A percentile compares a stretch with the other conserved stretches of the same genome.
phyloP scores from a whole-genome alignment of 2,888 invertebrate genomes.

The Xestobium rufovillosum region DNA sequence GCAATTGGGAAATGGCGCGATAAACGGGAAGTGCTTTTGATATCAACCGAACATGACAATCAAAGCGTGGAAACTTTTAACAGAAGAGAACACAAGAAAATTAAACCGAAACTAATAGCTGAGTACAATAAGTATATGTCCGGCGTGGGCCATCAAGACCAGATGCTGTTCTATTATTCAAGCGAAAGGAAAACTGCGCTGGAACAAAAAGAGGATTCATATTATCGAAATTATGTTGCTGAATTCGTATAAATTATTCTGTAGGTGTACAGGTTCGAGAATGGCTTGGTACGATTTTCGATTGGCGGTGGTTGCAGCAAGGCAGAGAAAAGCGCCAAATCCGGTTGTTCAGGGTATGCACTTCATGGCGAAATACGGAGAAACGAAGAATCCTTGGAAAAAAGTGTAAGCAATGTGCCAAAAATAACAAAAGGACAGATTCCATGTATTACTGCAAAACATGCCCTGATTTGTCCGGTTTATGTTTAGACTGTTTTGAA shows the following conservation, averaged over 20 bases:
- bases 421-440: too few species aligned
- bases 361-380: background rate
- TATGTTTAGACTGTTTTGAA: too few species aligned
- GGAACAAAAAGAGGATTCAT: constrained; percentile 22
- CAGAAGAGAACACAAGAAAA: constrained; percentile 8
- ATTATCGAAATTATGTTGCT: constrained; percentile 21
- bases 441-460: too few species aligned
- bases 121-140: constrained; percentile 21
- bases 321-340: background rate
- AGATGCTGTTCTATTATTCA: constrained; percentile 21
- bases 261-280: too few species aligned
- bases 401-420: too few species aligned
- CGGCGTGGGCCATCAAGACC: constrained; percentile 18
- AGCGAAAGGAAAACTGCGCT: constrained; percentile 20
- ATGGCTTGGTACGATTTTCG: constrained; percentile 7
- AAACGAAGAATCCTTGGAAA: background rate
- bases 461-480: too few species aligned
- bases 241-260: constrained; percentile 18
- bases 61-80: constrained; percentile 14
- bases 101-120: constrained; percentile 17
- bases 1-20: constrained; percentile 24
- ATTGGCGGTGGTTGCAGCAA: constrained; percentile 4
- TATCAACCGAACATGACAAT: constrained; percentile 21
- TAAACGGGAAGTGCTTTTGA: constrained; percentile 21
- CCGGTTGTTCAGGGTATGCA: too few species aligned